These are phyloP conservation scores for Mormyrops boulengeri DNA, from an alignment of 2,797 vertebrate species.

Conservation along the genomic window DNA sequence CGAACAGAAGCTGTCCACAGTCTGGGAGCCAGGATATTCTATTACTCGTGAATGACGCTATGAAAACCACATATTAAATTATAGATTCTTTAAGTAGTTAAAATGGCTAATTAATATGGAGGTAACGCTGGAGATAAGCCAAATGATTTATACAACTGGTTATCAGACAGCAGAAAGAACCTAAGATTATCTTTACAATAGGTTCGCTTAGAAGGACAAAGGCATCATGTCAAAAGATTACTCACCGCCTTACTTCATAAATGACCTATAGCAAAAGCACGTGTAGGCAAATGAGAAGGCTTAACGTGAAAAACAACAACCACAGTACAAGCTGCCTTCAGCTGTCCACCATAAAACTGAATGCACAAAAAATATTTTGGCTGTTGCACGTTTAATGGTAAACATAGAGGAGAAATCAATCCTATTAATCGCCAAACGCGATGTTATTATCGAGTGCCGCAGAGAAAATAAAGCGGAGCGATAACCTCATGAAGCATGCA, in stretches of 20 bases:
- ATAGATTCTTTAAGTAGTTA: background rate
- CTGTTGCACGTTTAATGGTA: background rate
- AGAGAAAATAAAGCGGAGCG: background rate
- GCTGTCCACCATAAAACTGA: background rate
- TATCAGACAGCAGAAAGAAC: background rate
- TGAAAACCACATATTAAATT: background rate
- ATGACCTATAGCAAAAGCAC: slow-evolving; percentile 14
- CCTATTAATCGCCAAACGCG: background rate
- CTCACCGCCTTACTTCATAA: background rate
- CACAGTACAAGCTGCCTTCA: background rate
- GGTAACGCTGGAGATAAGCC: background rate
- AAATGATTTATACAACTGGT: background rate
- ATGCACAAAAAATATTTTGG: background rate
- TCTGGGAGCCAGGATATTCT: background rate
- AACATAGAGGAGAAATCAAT: background rate
- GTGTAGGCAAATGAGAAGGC: background rate
- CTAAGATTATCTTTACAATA: background rate
- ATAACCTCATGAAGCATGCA: background rate
- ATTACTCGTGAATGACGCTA: background rate
- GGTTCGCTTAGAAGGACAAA: slow-evolving; percentile 27
- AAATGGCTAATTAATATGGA: background rate
- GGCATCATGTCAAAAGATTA: slow-evolving; percentile 26
- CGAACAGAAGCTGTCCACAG: background rate
- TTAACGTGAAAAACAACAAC: background rate
- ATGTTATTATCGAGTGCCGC: background rate